Conservation (phyloP, 2,797 vertebrate genomes). For the Pristis pectinata region DNA sequence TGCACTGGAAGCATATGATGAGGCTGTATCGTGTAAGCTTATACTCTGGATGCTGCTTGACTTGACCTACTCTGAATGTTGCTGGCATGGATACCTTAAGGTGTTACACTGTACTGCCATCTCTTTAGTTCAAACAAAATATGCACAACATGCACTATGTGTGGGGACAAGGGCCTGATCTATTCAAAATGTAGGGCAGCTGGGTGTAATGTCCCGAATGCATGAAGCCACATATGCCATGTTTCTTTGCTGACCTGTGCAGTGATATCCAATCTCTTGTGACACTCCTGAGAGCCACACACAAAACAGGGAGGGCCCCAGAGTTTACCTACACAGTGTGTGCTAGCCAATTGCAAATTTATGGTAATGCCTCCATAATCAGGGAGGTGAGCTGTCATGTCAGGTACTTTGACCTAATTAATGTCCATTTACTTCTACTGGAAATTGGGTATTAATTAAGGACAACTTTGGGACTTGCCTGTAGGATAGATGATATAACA, state of each 20-base stretch:
- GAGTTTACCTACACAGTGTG: not conserved
- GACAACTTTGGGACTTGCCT: not conserved
- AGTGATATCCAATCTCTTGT: not conserved
- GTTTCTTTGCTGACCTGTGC: not conserved
- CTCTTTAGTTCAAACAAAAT: not conserved
- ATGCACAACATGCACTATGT: not conserved
- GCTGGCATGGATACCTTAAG: not conserved
- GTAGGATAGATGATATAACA: not conserved
- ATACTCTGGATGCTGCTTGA: not conserved
- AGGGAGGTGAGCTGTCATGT: not conserved
- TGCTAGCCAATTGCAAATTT: not conserved
- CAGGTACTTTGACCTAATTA: not conserved
- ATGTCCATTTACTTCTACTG: not conserved
- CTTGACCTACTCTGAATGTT: not conserved
- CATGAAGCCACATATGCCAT: not conserved
- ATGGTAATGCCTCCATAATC: not conserved
- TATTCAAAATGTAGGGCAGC: not conserved
- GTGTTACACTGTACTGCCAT: not conserved
- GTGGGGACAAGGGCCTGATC: not conserved
- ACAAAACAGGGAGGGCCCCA: not conserved
- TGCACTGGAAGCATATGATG: not conserved
- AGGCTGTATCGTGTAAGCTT: not conserved
- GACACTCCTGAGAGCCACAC: too few relatives aligned
- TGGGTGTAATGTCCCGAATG: not conserved
- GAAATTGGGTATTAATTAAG: not conserved